A percentile compares a stretch with the other conserved stretches of the same genome.
These are phyloP conservation scores for Leucosticte australis DNA, from an alignment of 2,113 vertebrate genomes.

Conservation along the genomic window DNA sequence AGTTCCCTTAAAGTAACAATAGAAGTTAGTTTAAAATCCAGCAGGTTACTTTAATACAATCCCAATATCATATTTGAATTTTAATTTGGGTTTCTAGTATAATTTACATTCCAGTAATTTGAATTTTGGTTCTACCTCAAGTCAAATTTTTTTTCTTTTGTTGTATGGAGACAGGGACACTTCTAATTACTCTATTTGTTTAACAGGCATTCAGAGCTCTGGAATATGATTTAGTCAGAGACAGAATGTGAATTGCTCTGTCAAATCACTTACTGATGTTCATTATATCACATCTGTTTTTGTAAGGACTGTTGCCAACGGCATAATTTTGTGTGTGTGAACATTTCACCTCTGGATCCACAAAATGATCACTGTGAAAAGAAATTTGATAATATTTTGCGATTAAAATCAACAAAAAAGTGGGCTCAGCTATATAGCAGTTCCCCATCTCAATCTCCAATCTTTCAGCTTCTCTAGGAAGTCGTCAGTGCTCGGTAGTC, in stretches of 20 bases:
- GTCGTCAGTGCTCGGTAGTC: background rate
- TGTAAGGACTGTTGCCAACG: background rate
- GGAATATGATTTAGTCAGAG: background rate
- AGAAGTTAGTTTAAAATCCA: background rate
- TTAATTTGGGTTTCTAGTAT: background rate
- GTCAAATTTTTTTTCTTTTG: background rate
- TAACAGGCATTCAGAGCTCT: background rate
- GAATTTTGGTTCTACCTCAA: background rate
- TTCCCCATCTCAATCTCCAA: fast-evolving
- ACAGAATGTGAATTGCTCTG: background rate
- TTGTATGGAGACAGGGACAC: background rate
- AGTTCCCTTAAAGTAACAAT: background rate
- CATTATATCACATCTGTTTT: background rate
- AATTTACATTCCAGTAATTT: background rate
- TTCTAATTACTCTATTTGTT: background rate
- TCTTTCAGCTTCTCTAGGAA: background rate
- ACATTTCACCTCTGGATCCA: background rate
- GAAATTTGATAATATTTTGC: background rate
- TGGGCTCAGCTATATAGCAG: background rate
- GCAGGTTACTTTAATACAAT: background rate
- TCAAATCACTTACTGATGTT: background rate
- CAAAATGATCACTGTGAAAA: background rate
- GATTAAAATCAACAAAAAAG: background rate
- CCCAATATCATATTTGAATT: background rate
- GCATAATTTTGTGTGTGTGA: background rate